Conservation (phyloP, 2,113 vertebrate species). For the Calidris pygmaea region DNA sequence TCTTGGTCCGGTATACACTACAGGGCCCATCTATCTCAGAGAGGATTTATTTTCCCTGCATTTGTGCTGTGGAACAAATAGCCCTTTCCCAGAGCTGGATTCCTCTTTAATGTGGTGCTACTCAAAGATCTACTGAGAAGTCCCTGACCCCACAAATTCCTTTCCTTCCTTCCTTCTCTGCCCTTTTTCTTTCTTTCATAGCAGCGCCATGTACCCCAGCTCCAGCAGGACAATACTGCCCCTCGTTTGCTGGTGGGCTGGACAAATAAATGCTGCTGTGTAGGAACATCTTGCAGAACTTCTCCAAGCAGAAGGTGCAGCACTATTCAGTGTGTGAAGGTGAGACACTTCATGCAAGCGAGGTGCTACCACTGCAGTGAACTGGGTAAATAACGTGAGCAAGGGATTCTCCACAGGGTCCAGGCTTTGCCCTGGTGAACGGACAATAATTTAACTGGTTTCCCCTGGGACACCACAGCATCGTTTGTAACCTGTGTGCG, state of each 20-base stretch:
- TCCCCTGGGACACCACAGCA: background rate
- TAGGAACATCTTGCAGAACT: background rate
- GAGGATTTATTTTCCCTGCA: background rate
- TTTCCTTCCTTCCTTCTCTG: background rate
- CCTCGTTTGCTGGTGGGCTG: background rate
- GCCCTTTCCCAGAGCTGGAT: background rate
- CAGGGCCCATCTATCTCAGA: background rate
- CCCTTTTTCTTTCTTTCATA: background rate
- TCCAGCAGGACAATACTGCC: rapidly evolving
- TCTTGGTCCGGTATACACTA: background rate
- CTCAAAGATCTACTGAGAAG: background rate
- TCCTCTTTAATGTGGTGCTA: background rate
- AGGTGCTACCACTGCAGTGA: background rate
- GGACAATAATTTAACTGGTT: background rate
- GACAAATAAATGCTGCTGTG: background rate
- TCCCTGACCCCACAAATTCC: too few relatives aligned
- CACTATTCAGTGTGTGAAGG: rapidly evolving
- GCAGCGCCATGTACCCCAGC: background rate
- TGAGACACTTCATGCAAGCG: background rate
- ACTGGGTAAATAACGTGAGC: background rate
- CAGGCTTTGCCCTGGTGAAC: background rate
- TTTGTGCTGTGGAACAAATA: background rate
- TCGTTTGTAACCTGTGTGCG: background rate
- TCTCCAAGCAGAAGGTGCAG: background rate
- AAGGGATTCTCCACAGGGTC: background rate